Evolutionary conservation across 2,888 invertebrate genomes (phyloP), one percentile per base, ranked within the genome.

Genomic region (Lysandra bellargus): DNA sequence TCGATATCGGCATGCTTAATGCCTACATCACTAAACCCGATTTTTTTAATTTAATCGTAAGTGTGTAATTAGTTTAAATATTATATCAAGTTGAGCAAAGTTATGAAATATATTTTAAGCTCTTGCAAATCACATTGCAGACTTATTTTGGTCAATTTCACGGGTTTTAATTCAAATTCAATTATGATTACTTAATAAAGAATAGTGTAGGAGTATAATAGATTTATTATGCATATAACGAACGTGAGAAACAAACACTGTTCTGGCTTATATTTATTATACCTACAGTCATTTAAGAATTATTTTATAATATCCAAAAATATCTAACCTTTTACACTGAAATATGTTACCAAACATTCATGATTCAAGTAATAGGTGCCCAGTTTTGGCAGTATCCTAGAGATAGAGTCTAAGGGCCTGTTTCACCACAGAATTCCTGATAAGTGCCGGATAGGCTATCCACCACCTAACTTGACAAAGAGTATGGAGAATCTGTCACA

Each of bases 241-340:
- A 64, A 4, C 69, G 69, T 69, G 69, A 69, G 69, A 69, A 69
- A 69, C 69, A 33, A 69, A 69, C 69, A 37, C 33, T 69, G 69
- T 69, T 69, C 37, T 69, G 69, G 17, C 30, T 37, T 23, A 1
- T 69, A 69, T 69, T 33, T 69, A 69, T 69, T 33, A 69, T 69
- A 37, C 37, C 69, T 69, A 33, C 33, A 69, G 9, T 69, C 33
- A 14, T 69, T 33, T 64, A 64, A 23, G n/a, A 5, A 64, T 30
- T 64, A 64, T 64, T 12, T 64, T 30, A 30, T 64, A 64, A 30
- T 30, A 3, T 64, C 64, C 3, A 64, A 12, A 33, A 23, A 17
- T n/a, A 60, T 5, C 6, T 60, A n/a, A 60, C 4, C 30, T 23
- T n/a, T 60, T 60, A 60, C 17, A n/a, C 60, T 6, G 7, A 60